These are phyloP conservation scores for Conus canariensis DNA, from an alignment of 2,888 invertebrate species.

Conservation along the genomic window DNA sequence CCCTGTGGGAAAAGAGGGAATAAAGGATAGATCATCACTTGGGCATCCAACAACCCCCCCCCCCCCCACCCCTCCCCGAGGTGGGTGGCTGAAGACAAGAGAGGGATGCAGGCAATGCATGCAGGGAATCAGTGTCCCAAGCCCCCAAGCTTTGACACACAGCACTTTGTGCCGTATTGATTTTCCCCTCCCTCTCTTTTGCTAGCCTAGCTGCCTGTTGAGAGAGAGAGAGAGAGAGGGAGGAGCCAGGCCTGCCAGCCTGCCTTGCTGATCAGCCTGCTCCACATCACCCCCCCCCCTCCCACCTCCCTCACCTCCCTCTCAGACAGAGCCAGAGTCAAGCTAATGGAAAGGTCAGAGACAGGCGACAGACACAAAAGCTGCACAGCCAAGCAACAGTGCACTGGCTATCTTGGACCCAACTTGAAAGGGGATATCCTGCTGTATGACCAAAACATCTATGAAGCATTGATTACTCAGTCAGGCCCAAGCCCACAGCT, in stretches of 20 bases:
- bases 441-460: background rate
- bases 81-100: background rate
- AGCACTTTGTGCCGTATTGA: conserved; percentile 18
- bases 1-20: too few relatives aligned
- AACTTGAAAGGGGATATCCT: background rate
- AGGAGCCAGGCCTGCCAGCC: background rate
- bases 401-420: background rate
- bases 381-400: background rate
- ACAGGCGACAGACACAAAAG: conserved; percentile 15
- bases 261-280: background rate
- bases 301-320: too few relatives aligned
- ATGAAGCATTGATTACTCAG: background rate
- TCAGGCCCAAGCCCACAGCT: background rate
- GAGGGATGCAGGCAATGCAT: background rate
- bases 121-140: conserved; percentile 13
- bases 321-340: background rate
- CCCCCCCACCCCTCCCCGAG: background rate
- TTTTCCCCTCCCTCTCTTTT: background rate
- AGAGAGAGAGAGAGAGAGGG: too few relatives aligned
- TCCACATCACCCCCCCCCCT: too few relatives aligned
- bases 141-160: conserved; percentile 22
- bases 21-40: background rate
- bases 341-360: conserved; percentile 14
- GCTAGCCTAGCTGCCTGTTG: too few relatives aligned
- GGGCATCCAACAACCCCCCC: too few relatives aligned